Percentiles rank a stretch among this genome's conserved stretches.
These are phyloP conservation scores for Rhabditoides inermis DNA, from an alignment of 2,888 invertebrate species.

Conservation along the genomic window DNA sequence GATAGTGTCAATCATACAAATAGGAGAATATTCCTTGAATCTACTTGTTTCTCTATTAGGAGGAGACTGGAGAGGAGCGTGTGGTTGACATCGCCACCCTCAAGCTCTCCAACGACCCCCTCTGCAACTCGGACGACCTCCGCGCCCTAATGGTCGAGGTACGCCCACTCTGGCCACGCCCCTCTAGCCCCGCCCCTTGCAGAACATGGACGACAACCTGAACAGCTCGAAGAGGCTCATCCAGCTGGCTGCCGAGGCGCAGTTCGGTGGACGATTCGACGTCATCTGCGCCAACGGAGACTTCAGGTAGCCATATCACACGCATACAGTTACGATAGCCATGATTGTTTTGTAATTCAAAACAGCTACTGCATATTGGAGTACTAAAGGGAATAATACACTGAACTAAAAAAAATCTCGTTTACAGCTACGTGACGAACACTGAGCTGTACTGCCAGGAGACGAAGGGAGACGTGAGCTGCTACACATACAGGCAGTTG, in stretches of 20 bases:
- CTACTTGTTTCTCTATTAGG: no score
- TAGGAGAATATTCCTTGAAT: no score
- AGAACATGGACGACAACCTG: conserved; percentile 48
- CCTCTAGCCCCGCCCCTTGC: conserved; percentile 1
- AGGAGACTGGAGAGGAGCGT: conserved; percentile 28
- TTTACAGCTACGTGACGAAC: conserved; percentile 46
- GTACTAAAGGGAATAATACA: no score
- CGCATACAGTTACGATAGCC: no score
- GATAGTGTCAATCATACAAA: no score
- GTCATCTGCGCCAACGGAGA: conserved; percentile 47
- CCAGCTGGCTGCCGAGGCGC: conserved; percentile 48
- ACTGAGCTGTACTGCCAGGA: conserved; percentile 50
- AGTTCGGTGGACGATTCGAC: conserved; percentile 43
- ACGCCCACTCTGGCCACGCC: neutral
- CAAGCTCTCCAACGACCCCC: conserved; percentile 45
- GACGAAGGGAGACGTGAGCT: conserved; percentile 40
- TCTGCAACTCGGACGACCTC: conserved; percentile 49
- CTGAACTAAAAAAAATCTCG: no score
- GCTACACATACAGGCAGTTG: conserved; percentile 48
- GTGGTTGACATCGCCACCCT: conserved; percentile 34
- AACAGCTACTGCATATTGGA: no score
- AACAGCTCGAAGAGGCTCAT: conserved; percentile 48
- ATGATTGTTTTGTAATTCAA: no score
- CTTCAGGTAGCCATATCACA: conserved; percentile 26
- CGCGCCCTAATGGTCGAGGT: conserved; percentile 41